A percentile compares a stretch with the other conserved stretches of the same genome.
These are phyloP conservation scores for Pangasius mekongensis DNA, from an alignment of 2,797 vertebrate species.

Conservation along the genomic window DNA sequence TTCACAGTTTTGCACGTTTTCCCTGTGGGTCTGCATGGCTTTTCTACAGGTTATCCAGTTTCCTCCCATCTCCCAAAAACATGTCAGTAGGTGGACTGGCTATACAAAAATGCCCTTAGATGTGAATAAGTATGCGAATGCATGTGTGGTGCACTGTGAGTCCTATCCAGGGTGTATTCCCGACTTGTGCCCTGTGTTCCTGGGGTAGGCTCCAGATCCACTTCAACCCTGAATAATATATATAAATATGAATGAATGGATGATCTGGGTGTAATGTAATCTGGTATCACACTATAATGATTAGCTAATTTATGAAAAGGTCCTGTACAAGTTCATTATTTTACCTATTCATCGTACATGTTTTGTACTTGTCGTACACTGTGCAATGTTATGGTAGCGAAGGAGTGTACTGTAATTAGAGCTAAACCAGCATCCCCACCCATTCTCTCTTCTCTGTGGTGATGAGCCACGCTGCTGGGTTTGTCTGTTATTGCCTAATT, in stretches of 20 bases:
- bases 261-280: neutral
- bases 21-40: neutral
- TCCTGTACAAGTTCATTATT: neutral
- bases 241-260: neutral
- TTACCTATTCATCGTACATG: neutral
- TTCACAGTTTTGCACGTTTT: neutral
- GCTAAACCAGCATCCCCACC: slow-evolving; percentile 88
- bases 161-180: neutral
- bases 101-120: neutral
- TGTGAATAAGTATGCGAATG: neutral
- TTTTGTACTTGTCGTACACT: slow-evolving; percentile 14
- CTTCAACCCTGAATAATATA: neutral
- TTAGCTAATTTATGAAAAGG: neutral
- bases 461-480: slow-evolving; percentile 93
- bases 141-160: neutral
- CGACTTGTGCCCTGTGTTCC: neutral
- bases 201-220: neutral
- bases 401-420: slow-evolving; percentile 87
- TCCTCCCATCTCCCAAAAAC: neutral
- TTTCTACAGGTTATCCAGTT: neutral
- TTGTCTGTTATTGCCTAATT: slow-evolving; percentile 97
- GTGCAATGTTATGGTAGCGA: slow-evolving; percentile 72
- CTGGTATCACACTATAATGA: neutral
- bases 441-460: slow-evolving; percentile 85
- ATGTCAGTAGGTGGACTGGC: neutral